Evolutionary conservation across 2,113 vertebrate species (phyloP).

Genomic region (Rhinopomastus cyanomelas): DNA sequence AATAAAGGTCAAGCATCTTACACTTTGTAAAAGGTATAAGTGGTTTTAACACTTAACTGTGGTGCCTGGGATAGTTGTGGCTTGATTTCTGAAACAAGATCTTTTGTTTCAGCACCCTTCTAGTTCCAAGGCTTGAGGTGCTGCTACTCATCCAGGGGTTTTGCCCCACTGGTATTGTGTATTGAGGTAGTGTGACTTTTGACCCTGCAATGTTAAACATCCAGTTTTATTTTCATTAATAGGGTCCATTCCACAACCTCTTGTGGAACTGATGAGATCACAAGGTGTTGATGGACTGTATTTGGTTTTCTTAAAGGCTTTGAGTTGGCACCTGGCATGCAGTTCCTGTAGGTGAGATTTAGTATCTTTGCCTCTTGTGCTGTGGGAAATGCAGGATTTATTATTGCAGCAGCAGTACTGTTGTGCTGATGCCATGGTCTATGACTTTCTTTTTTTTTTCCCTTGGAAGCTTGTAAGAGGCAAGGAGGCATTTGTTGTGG

Average conservation of each 20-base stretch:
- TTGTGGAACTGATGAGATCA: not conserved
- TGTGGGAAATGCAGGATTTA: not conserved
- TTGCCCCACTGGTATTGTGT: not conserved
- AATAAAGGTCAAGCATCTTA: not conserved
- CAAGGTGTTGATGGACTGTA: not conserved
- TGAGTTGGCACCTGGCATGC: not conserved
- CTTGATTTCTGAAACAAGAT: not conserved
- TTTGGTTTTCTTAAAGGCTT: not conserved
- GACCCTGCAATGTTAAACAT: not conserved
- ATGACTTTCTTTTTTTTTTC: not conserved
- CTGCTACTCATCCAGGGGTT: not conserved
- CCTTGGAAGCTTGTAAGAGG: not conserved
- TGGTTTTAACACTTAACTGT: not conserved
- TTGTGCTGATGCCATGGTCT: not conserved
- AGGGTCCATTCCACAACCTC: not conserved
- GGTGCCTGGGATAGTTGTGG: not conserved
- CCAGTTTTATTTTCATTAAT: not conserved
- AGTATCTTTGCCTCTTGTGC: not conserved
- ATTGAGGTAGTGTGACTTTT: not conserved
- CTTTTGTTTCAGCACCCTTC: not conserved
- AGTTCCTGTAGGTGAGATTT: not conserved
- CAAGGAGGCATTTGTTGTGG: constrained; percentile 44
- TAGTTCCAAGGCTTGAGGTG: not conserved
- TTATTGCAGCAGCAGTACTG: not conserved
- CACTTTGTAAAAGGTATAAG: not conserved